Conservation (phyloP, 2,888 invertebrate genomes). For the Xiphydria camelus region DNA sequence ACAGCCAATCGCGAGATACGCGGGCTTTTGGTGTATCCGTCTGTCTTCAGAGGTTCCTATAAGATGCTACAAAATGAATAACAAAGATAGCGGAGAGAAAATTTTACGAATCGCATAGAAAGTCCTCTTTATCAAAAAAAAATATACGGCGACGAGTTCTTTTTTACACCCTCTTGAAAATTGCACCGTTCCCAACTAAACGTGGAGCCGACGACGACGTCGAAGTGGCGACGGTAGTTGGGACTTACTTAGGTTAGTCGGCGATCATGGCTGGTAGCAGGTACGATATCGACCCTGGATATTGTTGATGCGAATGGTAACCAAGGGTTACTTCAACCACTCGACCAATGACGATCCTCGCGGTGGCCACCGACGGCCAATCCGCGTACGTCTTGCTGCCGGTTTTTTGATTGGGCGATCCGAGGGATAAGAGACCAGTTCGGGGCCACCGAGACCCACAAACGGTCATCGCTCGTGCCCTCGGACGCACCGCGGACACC, state of each 20-base stretch:
- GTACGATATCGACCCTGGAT: constrained; percentile 48
- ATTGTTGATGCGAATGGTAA: constrained; percentile 57
- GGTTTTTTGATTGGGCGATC: constrained; percentile 55
- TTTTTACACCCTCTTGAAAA: too few species aligned
- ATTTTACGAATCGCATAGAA: too few species aligned
- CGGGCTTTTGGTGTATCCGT: too few species aligned
- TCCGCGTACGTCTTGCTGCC: constrained; percentile 38
- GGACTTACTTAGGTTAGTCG: too few species aligned
- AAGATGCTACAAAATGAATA: too few species aligned
- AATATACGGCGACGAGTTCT: too few species aligned
- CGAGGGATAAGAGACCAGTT: constrained; percentile 55
- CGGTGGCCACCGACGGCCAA: constrained; percentile 51
- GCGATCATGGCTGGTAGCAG: constrained; percentile 20
- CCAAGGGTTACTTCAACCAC: constrained; percentile 47
- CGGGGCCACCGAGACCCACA: constrained; percentile 46
- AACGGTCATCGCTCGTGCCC: constrained; percentile 39
- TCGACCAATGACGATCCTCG: constrained; percentile 51
- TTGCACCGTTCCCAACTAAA: too few species aligned
- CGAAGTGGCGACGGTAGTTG: not conserved
- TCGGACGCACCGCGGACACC: constrained; percentile 41
- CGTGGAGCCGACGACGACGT: not conserved
- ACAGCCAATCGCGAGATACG: too few species aligned
- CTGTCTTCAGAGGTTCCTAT: too few species aligned
- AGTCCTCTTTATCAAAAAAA: too few species aligned
- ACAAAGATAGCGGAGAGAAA: too few species aligned